Percentiles rank a stretch among this genome's conserved stretches.
Evolutionary conservation across 2,888 invertebrate species (phyloP).

Genomic region (Hermaeophaga mercurialis): DNA sequence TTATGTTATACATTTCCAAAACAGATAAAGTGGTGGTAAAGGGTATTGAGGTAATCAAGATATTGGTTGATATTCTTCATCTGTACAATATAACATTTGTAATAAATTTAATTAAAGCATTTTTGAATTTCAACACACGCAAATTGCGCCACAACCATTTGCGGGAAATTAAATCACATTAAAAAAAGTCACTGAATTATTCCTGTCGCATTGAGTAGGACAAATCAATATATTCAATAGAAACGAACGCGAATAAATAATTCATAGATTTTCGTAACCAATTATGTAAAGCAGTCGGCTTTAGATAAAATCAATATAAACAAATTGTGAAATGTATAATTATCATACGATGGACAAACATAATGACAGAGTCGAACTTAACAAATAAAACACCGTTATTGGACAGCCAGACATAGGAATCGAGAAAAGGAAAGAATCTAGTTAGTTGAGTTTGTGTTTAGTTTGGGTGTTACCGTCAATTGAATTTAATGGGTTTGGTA

Average conservation of each 20-base stretch:
- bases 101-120: too few species aligned
- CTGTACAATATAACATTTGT: too few species aligned
- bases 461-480: slow-evolving; percentile 3
- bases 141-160: too few species aligned
- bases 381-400: slow-evolving; percentile 29
- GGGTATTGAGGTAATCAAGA: too few species aligned
- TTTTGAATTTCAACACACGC: too few species aligned
- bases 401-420: slow-evolving; percentile 24
- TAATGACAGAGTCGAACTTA: slow-evolving; percentile 28
- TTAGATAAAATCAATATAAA: slow-evolving; percentile 39
- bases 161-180: slow-evolving; percentile 13
- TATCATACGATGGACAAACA: slow-evolving; percentile 31
- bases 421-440: slow-evolving; percentile 22
- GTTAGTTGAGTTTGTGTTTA: slow-evolving; percentile 1
- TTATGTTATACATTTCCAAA: too few species aligned
- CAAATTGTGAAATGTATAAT: slow-evolving; percentile 33
- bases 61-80: too few species aligned
- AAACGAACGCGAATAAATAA: slow-evolving; percentile 37
- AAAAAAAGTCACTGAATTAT: slow-evolving; percentile 13
- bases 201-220: slow-evolving; percentile 21
- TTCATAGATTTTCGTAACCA: slow-evolving; percentile 38
- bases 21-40: too few species aligned
- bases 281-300: slow-evolving; percentile 35
- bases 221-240: slow-evolving; percentile 34
- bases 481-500: slow-evolving; percentile 4